Evolutionary conservation across 2,113 vertebrate genomes (phyloP), one percentile per base, ranked within the genome.

Genomic region (Rhineura floridana): DNA sequence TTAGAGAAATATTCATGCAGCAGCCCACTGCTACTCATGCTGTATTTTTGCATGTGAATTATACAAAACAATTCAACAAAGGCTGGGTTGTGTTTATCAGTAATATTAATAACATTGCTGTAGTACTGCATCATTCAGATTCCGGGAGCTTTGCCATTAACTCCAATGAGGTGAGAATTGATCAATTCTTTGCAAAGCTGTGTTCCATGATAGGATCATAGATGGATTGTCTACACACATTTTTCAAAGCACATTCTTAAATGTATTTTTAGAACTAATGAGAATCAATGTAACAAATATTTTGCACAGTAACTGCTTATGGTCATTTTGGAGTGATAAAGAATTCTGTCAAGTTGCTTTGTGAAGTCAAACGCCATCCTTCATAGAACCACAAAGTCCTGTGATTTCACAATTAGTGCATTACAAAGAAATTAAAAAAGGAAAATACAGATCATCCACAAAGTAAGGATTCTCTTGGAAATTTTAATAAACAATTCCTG

Each of bases 251-350:
- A 50, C 46, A 72, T 84, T 84, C 46, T 76, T 72, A 42, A 1
- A 55, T 81, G 0, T 25, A 42, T 79, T 72, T 88, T 87, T 69
- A 76, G 23, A 87, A 9, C 70, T 89, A 79, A 85, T 17, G 28
- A n/a, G 55, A 28, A 12, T 52, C 73, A 77, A 83, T 77, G 63
- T 81, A 90, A 87, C 62, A 59, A 85, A 25, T 76, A 2, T 76
- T 76, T 28, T 28, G 42, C 21, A 17, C 72, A 83, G 81, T 33
- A 84, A 69, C n/a, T 46, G 55, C 28, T 52, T 46, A 67, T 25
- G 21, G 59, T 78, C 79, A 33, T 50, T 89, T 84, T 91, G 23
- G 72, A 52, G 69, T 13, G 39, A 46, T 3, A 23, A 12, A 42
- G 36, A 55, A 67, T n/a, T 36, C 1, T 25, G 52, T 0, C 23